Percentiles rank a stretch among this genome's conserved stretches.
Evolutionary conservation across 2,888 invertebrate species (phyloP).

Genomic region (Muscina levida): DNA sequence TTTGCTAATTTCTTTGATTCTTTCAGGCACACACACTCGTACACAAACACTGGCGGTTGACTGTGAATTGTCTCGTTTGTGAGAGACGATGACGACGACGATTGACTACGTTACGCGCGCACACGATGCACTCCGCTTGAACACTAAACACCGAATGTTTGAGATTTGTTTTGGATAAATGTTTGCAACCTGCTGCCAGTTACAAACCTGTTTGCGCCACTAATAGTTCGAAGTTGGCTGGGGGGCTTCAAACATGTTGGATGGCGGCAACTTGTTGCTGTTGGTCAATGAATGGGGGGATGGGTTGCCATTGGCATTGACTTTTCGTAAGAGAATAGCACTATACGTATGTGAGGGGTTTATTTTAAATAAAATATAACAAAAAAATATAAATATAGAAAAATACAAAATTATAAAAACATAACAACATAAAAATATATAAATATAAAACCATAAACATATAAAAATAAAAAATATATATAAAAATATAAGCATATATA

Average conservation of each 20-base stretch:
- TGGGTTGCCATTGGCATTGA: conserved; percentile 18
- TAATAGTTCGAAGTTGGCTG: conserved; percentile 50
- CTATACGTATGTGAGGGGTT: too few species aligned
- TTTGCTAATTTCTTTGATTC: neutral
- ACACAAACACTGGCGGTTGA: neutral
- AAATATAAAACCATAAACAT: too few species aligned
- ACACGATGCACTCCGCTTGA: conserved; percentile 55
- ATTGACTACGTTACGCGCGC: conserved; percentile 40
- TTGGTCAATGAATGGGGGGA: neutral
- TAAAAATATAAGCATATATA: too few species aligned
- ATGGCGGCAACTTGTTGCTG: conserved; percentile 24
- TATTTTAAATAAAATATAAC: too few species aligned
- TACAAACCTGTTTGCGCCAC: conserved; percentile 30
- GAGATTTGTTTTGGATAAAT: conserved; percentile 46
- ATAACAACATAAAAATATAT: too few species aligned
- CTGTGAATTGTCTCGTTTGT: too few species aligned
- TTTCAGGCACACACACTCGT: neutral
- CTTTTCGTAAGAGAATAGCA: too few species aligned
- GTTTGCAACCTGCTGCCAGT: conserved; percentile 35
- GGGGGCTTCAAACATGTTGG: conserved; percentile 25
- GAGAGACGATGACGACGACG: conserved; percentile 25
- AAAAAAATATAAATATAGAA: too few species aligned
- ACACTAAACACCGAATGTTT: conserved; percentile 65
- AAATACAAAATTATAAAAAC: too few species aligned
- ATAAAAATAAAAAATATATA: too few species aligned